Base-by-base conservation (phyloP, 2,888 invertebrate species). In the Latrodectus elegans region DNA sequence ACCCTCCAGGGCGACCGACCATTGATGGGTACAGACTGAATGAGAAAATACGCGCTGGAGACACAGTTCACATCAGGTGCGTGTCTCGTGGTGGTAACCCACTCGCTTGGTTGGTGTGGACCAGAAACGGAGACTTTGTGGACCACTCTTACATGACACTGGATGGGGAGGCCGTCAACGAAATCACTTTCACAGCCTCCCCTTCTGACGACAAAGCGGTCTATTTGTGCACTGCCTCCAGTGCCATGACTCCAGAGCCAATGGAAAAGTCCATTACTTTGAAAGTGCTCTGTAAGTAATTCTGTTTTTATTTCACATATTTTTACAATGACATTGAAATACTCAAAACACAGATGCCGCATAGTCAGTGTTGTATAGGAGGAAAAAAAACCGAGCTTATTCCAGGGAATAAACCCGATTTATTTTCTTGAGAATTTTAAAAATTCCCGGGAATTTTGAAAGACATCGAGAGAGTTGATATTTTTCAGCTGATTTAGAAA, bases 41-140 rank as follows among this genome's bases (percentile, higher is more conserved):
- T 0, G 97, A 97, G 92, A 96, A 96, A 0, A 95, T 98, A 53
- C 94, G 96, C 14, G 94, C 96, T 15, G 97, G 97, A 0, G 97
- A 98, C 92, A 95, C 95, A 83, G 94, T 98, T 15, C 96, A 96
- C 91, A 94, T 99, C 90, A 95, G 95, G 89, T 99, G 99, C 93
- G 94, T 96, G 84, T 97, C 98, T 89, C 94, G 96, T 26, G 98
- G 99, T 4, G 99, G 99, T 0, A 99, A 99, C 93, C 99, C 99
- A 4, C 96, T 97, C 10, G 98, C 99, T 0, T 96, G 97, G 92
- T 94, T 98, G 71, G 95, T 97, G 90, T 98, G 98, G 98, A 98
- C 96, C 93, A 96, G 97, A 92, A 97, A 98, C 92, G 96, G 96
- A 38, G 95, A 96, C 90, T 96, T 96, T 92, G 95, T 97, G 76